A percentile compares a stretch with the other conserved stretches of the same genome.
Evolutionary conservation across 2,888 invertebrate species (phyloP).

Genomic region (Argyresthia albistria): DNA sequence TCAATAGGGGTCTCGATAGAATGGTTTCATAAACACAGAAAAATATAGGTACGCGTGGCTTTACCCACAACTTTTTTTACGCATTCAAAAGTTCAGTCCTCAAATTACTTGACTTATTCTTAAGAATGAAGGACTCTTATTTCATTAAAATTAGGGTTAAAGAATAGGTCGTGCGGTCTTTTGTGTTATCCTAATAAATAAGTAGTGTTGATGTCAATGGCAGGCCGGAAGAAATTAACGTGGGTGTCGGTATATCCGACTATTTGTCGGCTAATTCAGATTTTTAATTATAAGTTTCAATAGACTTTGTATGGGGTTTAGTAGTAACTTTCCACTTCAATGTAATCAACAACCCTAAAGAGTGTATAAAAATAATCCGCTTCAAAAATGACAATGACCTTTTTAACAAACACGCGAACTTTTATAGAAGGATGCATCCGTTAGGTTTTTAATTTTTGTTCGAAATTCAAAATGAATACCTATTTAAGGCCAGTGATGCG

Average conservation of each 20-base stretch:
- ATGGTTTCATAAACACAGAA: neutral
- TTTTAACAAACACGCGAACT: neutral
- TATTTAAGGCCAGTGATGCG: neutral
- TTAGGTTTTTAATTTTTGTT: neutral
- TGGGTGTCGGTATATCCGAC: neutral
- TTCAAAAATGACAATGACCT: neutral
- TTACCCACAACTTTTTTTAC: neutral
- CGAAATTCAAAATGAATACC: neutral
- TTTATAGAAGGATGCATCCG: neutral
- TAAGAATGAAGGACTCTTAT: conserved; percentile 11
- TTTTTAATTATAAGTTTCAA: neutral
- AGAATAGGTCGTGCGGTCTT: neutral
- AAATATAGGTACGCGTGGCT: neutral
- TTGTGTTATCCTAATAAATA: neutral
- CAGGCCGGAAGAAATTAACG: neutral
- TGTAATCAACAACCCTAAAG: too few relatives aligned
- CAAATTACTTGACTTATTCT: conserved; percentile 55
- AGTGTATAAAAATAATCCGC: neutral
- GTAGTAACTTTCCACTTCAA: too few relatives aligned
- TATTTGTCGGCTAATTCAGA: neutral
- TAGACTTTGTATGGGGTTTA: too few relatives aligned
- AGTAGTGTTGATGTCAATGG: neutral
- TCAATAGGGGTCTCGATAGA: neutral
- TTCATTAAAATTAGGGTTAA: conserved; percentile 1
- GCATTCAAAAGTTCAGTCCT: conserved; percentile 14